These are phyloP conservation scores for Telenomus remus DNA, from an alignment of 1,140 invertebrate genomes.

Conservation along the genomic window DNA sequence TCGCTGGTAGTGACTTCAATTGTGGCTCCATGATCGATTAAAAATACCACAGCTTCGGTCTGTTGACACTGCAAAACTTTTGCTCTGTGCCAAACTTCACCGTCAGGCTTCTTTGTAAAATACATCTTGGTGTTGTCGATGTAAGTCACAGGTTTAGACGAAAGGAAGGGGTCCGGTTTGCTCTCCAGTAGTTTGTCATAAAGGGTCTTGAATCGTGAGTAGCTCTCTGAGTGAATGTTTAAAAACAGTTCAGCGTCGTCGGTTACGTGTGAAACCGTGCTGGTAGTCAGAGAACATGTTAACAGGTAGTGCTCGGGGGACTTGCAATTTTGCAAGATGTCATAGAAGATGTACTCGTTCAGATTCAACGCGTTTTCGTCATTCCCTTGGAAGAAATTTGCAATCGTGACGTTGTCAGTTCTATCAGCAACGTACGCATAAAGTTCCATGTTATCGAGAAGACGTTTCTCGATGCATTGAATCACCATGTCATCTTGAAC, in stretches of 20 bases:
- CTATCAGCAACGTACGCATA: slow-evolving; percentile 8
- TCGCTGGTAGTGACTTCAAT: slow-evolving; percentile 58
- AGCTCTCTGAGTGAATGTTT: slow-evolving; percentile 69
- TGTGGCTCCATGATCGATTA: slow-evolving; percentile 73
- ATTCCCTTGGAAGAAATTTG: slow-evolving; percentile 32
- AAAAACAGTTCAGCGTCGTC: slow-evolving; percentile 72
- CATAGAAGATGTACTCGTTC: slow-evolving; percentile 61
- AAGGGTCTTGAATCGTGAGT: slow-evolving; percentile 62
- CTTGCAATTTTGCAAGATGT: slow-evolving; percentile 53
- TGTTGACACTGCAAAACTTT: slow-evolving; percentile 16
- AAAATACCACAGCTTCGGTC: slow-evolving; percentile 62
- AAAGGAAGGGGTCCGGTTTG: slow-evolving; percentile 47
- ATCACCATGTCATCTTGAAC: slow-evolving; percentile 26
- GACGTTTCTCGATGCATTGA: slow-evolving; percentile 50
- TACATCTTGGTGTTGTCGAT: slow-evolving; percentile 64
- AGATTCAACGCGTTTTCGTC: slow-evolving; percentile 61
- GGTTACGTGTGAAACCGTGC: slow-evolving; percentile 71
- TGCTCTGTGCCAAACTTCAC: slow-evolving; percentile 65
- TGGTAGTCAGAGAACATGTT: slow-evolving; percentile 47
- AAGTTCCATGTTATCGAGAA: slow-evolving; percentile 42
- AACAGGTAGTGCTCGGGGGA: slow-evolving; percentile 1
- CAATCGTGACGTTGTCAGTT: background rate
- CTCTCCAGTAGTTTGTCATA: slow-evolving; percentile 60
- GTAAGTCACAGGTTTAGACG: slow-evolving; percentile 42
- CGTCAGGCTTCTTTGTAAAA: slow-evolving; percentile 63